Conservation (phyloP, 2,888 invertebrate species). For the Podabrus alpinus region DNA sequence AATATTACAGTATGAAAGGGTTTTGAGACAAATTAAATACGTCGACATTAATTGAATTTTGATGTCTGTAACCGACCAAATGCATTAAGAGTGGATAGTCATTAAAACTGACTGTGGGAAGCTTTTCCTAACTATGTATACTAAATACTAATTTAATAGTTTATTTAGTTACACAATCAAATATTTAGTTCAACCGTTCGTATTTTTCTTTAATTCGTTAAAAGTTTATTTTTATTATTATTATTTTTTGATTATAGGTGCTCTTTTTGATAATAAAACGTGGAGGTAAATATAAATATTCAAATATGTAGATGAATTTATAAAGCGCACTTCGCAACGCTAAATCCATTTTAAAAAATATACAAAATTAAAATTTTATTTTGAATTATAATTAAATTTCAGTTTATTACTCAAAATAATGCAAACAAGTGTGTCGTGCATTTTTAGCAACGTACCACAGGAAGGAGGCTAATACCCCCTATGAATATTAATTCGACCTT, state of each 20-base stretch:
- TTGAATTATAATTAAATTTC: no score
- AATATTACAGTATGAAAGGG: conserved; percentile 36
- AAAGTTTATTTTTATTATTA: neutral
- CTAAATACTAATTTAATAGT: neutral
- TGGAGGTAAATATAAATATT: neutral
- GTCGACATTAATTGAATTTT: conserved; percentile 16
- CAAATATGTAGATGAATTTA: no score
- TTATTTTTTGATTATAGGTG: no score
- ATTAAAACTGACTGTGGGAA: neutral
- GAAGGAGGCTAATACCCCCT: neutral
- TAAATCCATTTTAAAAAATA: neutral
- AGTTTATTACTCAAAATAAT: neutral
- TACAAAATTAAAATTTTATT: no score
- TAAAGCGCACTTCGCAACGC: neutral
- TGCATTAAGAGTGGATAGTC: conserved; percentile 6
- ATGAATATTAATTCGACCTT: neutral
- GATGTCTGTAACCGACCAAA: conserved; percentile 7
- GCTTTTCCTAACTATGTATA: neutral
- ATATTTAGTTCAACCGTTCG: neutral
- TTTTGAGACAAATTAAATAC: conserved; percentile 6
- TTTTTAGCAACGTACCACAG: neutral
- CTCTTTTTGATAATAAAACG: neutral
- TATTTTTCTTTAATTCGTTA: no score
- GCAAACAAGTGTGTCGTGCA: neutral
- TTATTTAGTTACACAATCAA: neutral